Percentiles rank a stretch among this genome's conserved stretches.
These are phyloP conservation scores for Amphimallon solstitiale DNA, from an alignment of 2,888 invertebrate species.

Conservation along the genomic window DNA sequence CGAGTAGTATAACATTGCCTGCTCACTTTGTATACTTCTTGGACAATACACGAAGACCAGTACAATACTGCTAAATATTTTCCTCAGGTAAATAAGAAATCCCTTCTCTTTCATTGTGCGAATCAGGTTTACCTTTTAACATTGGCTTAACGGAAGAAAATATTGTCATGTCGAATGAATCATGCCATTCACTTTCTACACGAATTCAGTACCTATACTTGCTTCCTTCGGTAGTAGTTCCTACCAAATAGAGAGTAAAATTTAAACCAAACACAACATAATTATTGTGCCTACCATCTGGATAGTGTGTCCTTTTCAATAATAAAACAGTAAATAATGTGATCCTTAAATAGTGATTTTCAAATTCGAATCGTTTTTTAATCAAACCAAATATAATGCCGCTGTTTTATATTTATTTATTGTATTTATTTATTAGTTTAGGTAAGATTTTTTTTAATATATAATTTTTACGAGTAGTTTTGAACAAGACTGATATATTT, in stretches of 20 bases:
- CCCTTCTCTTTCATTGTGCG: too few relatives aligned
- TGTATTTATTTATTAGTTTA: conserved; percentile 7
- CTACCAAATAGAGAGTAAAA: conserved; percentile 36
- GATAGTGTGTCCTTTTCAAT: conserved; percentile 23
- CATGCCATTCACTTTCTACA: conserved; percentile 53
- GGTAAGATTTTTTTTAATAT: conserved; percentile 14
- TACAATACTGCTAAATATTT: background rate
- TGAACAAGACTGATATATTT: too few relatives aligned
- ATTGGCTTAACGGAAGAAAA: conserved; percentile 42
- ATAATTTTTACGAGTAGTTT: background rate
- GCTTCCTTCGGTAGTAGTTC: conserved; percentile 38
- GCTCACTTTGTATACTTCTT: too few relatives aligned
- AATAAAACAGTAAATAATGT: conserved; percentile 26
- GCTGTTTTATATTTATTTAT: conserved; percentile 1
- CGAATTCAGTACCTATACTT: conserved; percentile 45
- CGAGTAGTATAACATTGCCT: too few relatives aligned
- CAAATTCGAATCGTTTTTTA: background rate
- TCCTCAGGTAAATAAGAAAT: too few relatives aligned
- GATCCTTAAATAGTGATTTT: background rate
- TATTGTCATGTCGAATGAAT: conserved; percentile 46
- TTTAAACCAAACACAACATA: background rate
- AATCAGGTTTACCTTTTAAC: background rate
- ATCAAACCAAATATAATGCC: conserved; percentile 20
- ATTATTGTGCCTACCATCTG: conserved; percentile 39
- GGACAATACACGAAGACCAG: too few relatives aligned